Base-by-base conservation (phyloP, 2,113 vertebrate genomes). In the Syngnathus scovelli region DNA sequence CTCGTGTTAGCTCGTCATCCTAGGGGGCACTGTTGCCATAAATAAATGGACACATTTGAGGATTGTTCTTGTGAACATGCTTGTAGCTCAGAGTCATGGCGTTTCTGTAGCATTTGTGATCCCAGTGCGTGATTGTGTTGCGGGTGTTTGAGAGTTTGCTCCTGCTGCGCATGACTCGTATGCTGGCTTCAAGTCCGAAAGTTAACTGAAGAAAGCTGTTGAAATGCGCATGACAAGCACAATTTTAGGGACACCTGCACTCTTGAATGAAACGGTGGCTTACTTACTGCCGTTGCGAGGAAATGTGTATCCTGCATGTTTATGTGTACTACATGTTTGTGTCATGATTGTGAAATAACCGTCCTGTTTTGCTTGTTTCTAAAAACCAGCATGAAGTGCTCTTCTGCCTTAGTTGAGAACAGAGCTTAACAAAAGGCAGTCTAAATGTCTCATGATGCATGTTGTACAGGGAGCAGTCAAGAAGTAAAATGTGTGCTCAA, bases 391-490 rank as follows among this genome's bases (percentile, higher is more conserved):
- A 78, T 73, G 63, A 77, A 41, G 49, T 69, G 59, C 72, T 61
- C 19, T 18, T 19, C 49, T 56, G 7, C 64, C 63, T 61, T 63
- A 75, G 67, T 73, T 66, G 41, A 19, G 71, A 68, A 37, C 39
- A 1, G 2, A 18, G 11, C 64, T 78, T 58, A 41, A 61, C 48
- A 69, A 61, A 66, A 66, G 8, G n/a, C 64, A 52, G 16, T 13
- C 8, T 64, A 54, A 60, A 58, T 52, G 63, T 72, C 51, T 75
- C 5, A 61, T 76, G 21, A 64, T 85, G 86, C 84, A 87, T 88
- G 83, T 82, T 69, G 37, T 73, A 56, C 76, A 82, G 70, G 74
- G 71, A 83, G 79, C 74, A 76, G 84, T 86, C 81, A 73, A 63
- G 49, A 73, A 70, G 67, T 72, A 65, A 74, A 75, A 73, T 81